Conservation (phyloP, 1,140 invertebrate species). For the Asbolus verrucosus region DNA sequence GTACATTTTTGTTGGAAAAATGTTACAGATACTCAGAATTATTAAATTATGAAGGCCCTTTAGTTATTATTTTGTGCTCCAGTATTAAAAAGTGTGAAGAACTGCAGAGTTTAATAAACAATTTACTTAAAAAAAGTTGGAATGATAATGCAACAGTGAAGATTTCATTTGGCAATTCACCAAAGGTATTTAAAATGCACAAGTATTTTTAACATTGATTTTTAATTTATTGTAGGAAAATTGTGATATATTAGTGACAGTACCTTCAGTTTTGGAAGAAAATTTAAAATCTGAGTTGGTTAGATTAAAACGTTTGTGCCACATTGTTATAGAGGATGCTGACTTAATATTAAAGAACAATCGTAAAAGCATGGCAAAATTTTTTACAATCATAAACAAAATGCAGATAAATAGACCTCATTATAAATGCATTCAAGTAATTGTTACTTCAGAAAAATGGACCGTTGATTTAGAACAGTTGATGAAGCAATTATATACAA, state of each 20-base stretch:
- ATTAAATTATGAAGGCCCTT: neutral
- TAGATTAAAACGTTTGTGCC: slow-evolving; percentile 1
- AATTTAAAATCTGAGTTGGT: neutral
- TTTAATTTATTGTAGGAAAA: neutral
- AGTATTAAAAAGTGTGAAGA: neutral
- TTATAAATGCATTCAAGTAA: neutral
- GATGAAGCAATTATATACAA: neutral
- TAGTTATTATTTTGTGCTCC: slow-evolving; percentile 2
- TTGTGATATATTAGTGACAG: slow-evolving; percentile 8
- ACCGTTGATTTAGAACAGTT: neutral
- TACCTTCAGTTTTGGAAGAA: slow-evolving; percentile 11
- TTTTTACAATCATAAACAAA: neutral
- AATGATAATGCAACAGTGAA: neutral
- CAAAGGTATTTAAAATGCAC: no score
- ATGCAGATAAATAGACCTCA: neutral
- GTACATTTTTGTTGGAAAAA: neutral
- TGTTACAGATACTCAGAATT: neutral
- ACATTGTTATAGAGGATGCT: slow-evolving; percentile 1
- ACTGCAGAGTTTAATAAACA: neutral
- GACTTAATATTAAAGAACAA: neutral
- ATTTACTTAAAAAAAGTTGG: neutral
- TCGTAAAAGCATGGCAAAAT: slow-evolving; percentile 1
- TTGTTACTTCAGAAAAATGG: slow-evolving; percentile 10
- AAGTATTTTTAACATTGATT: slow-evolving; percentile 11
- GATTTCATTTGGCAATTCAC: no score